Base-by-base conservation (phyloP, 2,113 vertebrate species). In the Sylvietta virens region DNA sequence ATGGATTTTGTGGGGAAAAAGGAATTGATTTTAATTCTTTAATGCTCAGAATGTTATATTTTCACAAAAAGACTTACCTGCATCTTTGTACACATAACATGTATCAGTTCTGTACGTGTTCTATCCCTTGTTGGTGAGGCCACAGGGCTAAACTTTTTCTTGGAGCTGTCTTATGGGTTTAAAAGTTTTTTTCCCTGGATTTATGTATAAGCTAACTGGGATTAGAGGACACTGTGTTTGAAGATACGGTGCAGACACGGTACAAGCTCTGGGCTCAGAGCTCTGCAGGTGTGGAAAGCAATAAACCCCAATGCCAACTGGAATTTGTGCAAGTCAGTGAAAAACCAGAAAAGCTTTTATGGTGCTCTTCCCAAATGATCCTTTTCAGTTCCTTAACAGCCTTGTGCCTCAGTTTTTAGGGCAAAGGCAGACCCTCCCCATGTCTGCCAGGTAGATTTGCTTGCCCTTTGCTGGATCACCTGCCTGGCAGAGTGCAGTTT, bases 401-500 rank as follows among this genome's bases (percentile, higher is more conserved):
- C 7, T 19, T 19, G 50, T 69, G 33, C 47, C 47, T 93, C 50
- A 5, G 5, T 31, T 92, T 61, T 81, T 53, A 69, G 81, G 81
- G 37, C 44, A 39, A 42, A 64, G 37, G 62, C 56, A 66, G 30
- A 54, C 13, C 19, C 10, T 89, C 10, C 16, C 33, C 0, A 0
- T 30, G 65, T 57, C 67, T 94, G 54, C 77, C 0, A 0, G n/a
- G 50, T 54, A 1, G 16, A 58, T 88, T 42, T 54, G 48, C 48
- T 58, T 58, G 18, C 50, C 45, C 30, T 60, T 44, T 53, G 28
- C 70, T 0, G 0, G 10, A 13, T 23, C 0, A 16, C 47, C 27
- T 58, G 64, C 71, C 62, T 40, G 48, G 62, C 33, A 78, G 40
- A 1, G 0, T 66, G 70, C 73, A 39, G 8, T 65, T 31, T 37